A percentile compares a stretch with the other conserved stretches of the same genome.
These are phyloP conservation scores for Neotoma lepida DNA, from an alignment of 2,113 vertebrate genomes.

Conservation along the genomic window DNA sequence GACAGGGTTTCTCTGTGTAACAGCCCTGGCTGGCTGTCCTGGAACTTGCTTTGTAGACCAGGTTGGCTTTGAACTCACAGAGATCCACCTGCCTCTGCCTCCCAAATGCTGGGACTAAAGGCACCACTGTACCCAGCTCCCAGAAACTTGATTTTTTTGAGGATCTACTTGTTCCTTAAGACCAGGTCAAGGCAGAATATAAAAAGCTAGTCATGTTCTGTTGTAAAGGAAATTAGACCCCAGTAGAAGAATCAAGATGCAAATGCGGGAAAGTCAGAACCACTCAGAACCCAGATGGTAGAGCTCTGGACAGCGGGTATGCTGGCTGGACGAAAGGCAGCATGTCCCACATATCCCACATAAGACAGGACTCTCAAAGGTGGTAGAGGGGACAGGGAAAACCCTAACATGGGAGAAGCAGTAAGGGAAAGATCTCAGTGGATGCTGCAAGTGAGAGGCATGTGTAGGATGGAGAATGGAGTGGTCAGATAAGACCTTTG, in stretches of 20 bases:
- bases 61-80: background rate
- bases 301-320: background rate
- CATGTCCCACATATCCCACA: background rate
- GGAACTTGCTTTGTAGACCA: background rate
- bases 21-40: background rate
- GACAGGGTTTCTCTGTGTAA: background rate
- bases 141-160: background rate
- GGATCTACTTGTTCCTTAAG: background rate
- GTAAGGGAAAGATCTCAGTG: background rate
- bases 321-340: too few relatives aligned
- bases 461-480: background rate
- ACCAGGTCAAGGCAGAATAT: background rate
- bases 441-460: background rate
- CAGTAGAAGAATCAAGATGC: background rate
- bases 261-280: background rate
- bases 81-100: background rate
- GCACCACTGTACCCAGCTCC: background rate
- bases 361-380: background rate
- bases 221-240: background rate
- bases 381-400: background rate
- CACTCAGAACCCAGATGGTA: background rate
- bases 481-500: background rate
- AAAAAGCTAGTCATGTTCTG: background rate
- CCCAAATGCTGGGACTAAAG: background rate
- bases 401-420: background rate